These are phyloP conservation scores for Daubentonia madagascariensis DNA, from an alignment of 2,113 vertebrate genomes.

Conservation along the genomic window DNA sequence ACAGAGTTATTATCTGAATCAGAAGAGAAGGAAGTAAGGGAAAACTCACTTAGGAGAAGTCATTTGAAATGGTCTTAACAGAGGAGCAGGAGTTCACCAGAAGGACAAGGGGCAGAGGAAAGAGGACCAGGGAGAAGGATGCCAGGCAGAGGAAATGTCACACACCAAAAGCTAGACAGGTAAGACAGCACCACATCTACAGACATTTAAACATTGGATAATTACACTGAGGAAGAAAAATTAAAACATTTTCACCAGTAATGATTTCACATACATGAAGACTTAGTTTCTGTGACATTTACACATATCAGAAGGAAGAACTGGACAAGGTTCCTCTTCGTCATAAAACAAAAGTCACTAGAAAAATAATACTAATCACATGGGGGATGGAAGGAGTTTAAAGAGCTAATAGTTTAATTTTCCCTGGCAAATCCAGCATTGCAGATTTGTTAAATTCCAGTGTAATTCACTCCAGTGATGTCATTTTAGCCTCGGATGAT, in stretches of 20 bases:
- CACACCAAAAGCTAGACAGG: background rate
- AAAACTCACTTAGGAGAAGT: background rate
- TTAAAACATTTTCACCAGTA: background rate
- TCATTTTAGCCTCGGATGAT: background rate
- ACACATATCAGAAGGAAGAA: background rate
- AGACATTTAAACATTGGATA: background rate
- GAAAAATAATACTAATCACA: background rate
- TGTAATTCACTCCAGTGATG: slow-evolving; percentile 11
- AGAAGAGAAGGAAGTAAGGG: background rate
- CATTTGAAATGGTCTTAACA: background rate
- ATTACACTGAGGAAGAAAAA: background rate
- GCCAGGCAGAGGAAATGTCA: background rate
- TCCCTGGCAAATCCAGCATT: background rate
- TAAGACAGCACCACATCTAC: background rate
- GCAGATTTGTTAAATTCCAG: background rate
- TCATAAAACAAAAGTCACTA: background rate
- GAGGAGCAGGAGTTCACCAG: background rate
- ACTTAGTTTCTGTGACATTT: background rate
- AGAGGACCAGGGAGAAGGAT: background rate
- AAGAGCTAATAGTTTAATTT: background rate
- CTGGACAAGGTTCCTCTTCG: background rate
- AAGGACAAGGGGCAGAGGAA: background rate
- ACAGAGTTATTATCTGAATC: background rate
- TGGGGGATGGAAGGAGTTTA: background rate
- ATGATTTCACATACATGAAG: background rate